Base-by-base conservation (phyloP, 1,140 invertebrate species). In the Drosophila grimshawi region DNA sequence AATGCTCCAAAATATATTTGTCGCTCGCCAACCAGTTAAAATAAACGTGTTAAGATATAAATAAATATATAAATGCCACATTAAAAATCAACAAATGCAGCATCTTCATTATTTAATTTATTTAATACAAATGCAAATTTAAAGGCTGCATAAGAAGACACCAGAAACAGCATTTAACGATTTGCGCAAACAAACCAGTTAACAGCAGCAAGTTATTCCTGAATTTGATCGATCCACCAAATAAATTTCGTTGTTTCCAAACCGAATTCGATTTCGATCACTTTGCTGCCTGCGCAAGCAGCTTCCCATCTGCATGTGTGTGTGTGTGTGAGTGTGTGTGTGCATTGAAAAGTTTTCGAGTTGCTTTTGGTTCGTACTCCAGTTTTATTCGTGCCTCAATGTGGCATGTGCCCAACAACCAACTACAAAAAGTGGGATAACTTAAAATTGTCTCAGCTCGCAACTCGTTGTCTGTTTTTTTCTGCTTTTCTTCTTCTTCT, bases 211-310 rank as follows among this genome's bases (percentile, higher is more conserved):
- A 63, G 67, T 63, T 56, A 55, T 11, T 30, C 51, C 32, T 8
- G 41, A 55, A 48, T 7, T n/a, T 10, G 39, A 32, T 30, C 35
- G 39, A 39, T 30, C 35, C 55, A 29, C 3, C 32, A 46, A 32
- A 29, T 11, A 33, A 59, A 19, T 59, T 56, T 5, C 4, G 7
- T 46, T 59, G 41, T 59, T 46, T 32, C 41, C 8, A 59, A 33
- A 3, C 56, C 57, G 30, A 69, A 39, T 39, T 60, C 8, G 43
- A 37, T 39, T 49, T 49, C 8, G 32, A n/a, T 10, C 32, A 39
- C 10, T 43, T 63, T 70, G 67, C 41, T 63, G 59, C 67, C 67
- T 70, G 67, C 49, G 37, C 49, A 48, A 56, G 19, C 67, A 61
- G 67, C 59, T 70, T 70, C 59, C 59, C 49, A 63, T 29, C 3